Percentiles rank a stretch among this genome's conserved stretches.
Conservation (phyloP, 2,797 vertebrate species). For the Tenualosa thibaudeaui region DNA sequence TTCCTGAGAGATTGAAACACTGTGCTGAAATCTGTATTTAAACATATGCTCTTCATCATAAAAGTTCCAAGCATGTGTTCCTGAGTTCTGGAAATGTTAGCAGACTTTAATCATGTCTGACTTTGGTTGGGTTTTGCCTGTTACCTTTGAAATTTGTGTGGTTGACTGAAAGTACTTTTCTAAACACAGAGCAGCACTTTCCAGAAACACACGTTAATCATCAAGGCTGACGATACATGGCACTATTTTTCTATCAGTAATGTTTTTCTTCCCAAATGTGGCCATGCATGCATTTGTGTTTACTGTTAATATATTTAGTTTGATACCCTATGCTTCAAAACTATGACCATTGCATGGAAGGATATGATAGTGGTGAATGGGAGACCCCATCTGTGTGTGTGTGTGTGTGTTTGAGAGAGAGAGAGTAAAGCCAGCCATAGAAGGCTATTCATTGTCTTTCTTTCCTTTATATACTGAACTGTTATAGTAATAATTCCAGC, state of each 20-base stretch:
- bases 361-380: background rate
- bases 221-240: constrained; percentile 18
- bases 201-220: background rate
- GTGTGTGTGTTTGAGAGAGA: background rate
- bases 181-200: background rate
- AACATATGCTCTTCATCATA: background rate
- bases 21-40: constrained; percentile 17
- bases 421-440: background rate
- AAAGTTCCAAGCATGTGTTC: background rate
- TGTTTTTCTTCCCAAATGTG: background rate
- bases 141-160: background rate
- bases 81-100: background rate
- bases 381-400: background rate
- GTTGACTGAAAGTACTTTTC: background rate
- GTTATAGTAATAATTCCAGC: too few relatives aligned
- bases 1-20: background rate
- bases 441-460: background rate
- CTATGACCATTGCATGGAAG: background rate
- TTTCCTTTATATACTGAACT: background rate
- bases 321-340: background rate
- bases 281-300: background rate
- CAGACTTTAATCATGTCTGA: background rate
- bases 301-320: constrained; percentile 2
- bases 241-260: constrained; percentile 27
- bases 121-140: background rate